Evolutionary conservation across 2,888 invertebrate genomes (phyloP).

Genomic region (Willowsia nigromaculata): DNA sequence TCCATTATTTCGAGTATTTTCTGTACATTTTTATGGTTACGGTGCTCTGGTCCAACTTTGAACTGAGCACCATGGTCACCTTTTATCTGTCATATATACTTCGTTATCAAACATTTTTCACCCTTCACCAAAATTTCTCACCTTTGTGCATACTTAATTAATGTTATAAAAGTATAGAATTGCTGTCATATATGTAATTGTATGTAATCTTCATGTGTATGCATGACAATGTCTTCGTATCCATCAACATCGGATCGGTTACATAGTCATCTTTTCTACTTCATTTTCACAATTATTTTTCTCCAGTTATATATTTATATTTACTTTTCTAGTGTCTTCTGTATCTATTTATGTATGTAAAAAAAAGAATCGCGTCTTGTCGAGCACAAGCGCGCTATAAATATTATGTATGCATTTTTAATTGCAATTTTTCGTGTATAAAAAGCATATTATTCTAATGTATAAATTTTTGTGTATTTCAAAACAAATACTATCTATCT

Average conservation of each 20-base stretch:
- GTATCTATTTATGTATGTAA: background rate
- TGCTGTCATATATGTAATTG: background rate
- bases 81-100: background rate
- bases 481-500: background rate
- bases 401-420: background rate
- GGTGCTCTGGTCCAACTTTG: background rate
- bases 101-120: background rate
- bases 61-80: background rate
- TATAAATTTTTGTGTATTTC: background rate
- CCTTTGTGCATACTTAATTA: background rate
- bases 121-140: conserved; percentile 24
- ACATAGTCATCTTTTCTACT: background rate
- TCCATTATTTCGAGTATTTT: background rate
- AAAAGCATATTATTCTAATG: background rate
- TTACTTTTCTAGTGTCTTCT: background rate
- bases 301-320: background rate
- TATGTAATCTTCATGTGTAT: background rate
- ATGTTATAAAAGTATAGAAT: background rate
- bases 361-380: no score
- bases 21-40: conserved; percentile 23
- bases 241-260: background rate
- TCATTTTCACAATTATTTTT: background rate
- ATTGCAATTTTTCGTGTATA: background rate
- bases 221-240: background rate
- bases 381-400: no score